Percentiles rank a stretch among this genome's conserved stretches.
These are phyloP conservation scores for Dyspetes luteomarginatus DNA, from an alignment of 2,888 invertebrate species.

Conservation along the genomic window DNA sequence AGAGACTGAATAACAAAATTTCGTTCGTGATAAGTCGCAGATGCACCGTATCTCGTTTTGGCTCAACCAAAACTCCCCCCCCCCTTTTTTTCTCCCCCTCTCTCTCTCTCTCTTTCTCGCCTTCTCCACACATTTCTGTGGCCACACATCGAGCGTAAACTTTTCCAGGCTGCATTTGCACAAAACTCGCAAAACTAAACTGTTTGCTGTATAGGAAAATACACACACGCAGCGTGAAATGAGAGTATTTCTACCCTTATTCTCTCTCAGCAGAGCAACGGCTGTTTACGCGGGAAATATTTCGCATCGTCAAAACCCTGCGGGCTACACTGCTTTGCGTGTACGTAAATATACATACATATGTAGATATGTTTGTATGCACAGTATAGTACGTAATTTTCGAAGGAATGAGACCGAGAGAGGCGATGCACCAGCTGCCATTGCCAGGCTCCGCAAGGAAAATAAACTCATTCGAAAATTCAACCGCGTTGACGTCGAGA, in stretches of 20 bases:
- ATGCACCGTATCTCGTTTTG: constrained; percentile 31
- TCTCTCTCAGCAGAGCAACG: constrained; percentile 30
- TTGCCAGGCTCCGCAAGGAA: constrained; percentile 55
- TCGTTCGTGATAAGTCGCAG: constrained; percentile 52
- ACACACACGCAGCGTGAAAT: not conserved
- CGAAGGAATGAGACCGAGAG: constrained; percentile 19
- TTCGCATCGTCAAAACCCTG: constrained; percentile 42
- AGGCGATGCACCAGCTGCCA: constrained; percentile 53
- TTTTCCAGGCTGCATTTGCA: not conserved
- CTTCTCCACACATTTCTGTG: not conserved
- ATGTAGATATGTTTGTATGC: not conserved
- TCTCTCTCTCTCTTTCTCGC: not conserved
- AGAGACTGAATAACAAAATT: constrained; percentile 19
- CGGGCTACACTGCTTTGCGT: not conserved
- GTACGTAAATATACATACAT: constrained; percentile 4
- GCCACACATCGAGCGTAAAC: not conserved
- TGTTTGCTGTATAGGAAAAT: not conserved
- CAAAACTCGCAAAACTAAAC: not conserved
- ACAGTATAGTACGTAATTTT: constrained; percentile 41
- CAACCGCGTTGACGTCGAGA: constrained; percentile 17
- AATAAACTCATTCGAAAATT: constrained; percentile 56
- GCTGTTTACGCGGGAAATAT: constrained; percentile 55
- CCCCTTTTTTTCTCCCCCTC: not conserved
- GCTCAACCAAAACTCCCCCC: not conserved
- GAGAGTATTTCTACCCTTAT: constrained; percentile 37